Base-by-base conservation (phyloP, 2,113 vertebrate genomes). In the Channa argus region DNA sequence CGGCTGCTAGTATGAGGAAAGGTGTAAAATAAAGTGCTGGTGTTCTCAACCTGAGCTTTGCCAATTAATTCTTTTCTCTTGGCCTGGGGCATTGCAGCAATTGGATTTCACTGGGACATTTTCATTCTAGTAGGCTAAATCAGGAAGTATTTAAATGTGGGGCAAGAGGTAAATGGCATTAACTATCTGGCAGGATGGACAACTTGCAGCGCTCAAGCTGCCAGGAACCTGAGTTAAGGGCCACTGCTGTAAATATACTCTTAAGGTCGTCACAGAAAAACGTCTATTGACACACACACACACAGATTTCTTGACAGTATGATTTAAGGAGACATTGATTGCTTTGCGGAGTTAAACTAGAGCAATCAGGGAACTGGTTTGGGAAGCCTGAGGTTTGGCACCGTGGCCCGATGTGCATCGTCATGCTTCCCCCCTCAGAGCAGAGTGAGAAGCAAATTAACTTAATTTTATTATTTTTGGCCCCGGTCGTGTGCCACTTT, bases 381-480 rank as follows among this genome's bases (percentile, higher is more conserved):
- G 69, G 74, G 69, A 69, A 79, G 69, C 75, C 52, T 63, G 65
- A 71, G 83, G 64, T 91, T 90, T 90, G 86, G 89, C 72, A 55
- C 82, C 61, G 73, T 37, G 67, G 71, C 71, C 83, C 77, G 64
- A 79, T 81, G 63, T 54, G 62, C 63, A 44, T 79, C 59, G 47
- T 73, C 80, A 59, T 60, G 46, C 72, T 69, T 47, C 65, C 62
- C 74, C 63, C 69, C 71, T 66, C 55, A 68, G 65, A 74, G 72
- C 68, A 82, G 68, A 88, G 68, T 11, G 74, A 87, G 87, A 82
- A 79, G 82, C 79, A 90, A 90, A 93, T 88, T 84, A 74, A 86
- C 70, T 88, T 88, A 85, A 92, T 90, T 84, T 24, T 93, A 90
- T 94, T 94, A 90, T 90, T 90, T 91, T 91, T 93, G 92, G 92